These are phyloP conservation scores for Prunella fulvescens DNA, from an alignment of 2,113 vertebrate genomes.

Conservation along the genomic window DNA sequence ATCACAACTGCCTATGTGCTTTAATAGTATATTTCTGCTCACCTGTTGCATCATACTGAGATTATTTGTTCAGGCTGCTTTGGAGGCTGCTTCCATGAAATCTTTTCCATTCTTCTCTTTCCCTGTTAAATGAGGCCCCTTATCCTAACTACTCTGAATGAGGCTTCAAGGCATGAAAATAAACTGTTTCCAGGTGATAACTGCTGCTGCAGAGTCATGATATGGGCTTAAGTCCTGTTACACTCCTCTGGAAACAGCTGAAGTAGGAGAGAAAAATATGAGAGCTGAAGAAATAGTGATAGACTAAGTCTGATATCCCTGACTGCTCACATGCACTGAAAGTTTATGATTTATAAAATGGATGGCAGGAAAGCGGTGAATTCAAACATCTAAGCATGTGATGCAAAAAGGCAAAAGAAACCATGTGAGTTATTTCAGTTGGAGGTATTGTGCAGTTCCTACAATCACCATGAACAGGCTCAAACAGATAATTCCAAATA, in stretches of 20 bases:
- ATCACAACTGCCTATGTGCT: background rate
- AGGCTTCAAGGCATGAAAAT: background rate
- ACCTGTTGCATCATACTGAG: background rate
- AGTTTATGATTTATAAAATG: background rate
- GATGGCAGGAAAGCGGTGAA: background rate
- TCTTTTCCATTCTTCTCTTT: background rate
- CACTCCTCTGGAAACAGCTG: background rate
- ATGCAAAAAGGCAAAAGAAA: background rate
- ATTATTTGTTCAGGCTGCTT: background rate
- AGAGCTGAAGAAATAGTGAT: background rate
- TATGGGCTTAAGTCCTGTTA: background rate
- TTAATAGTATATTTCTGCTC: background rate
- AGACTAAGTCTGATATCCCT: background rate
- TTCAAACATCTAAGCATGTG: background rate
- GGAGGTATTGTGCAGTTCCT: background rate
- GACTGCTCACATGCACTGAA: background rate
- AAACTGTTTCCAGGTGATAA: background rate
- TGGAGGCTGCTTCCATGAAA: background rate
- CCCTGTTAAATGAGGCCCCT: background rate
- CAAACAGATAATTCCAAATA: background rate
- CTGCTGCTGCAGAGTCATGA: background rate
- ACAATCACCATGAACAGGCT: fast-evolving
- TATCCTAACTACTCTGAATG: background rate
- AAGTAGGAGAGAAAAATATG: background rate
- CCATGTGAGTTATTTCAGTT: background rate